Conservation (phyloP, 1,140 invertebrate genomes). For the Drosophila sproati region DNA sequence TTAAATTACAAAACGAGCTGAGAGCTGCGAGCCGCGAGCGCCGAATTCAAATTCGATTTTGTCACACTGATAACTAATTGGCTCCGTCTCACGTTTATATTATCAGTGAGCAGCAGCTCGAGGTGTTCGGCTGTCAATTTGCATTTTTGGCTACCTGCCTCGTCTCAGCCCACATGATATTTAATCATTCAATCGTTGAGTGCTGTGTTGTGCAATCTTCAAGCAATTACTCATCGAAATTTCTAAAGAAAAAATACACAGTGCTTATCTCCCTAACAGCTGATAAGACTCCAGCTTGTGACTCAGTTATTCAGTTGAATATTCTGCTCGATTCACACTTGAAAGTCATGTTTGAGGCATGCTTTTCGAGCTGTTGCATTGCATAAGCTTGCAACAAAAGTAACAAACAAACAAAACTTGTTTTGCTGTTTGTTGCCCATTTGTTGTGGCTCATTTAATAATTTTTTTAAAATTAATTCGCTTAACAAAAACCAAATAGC, state of each 20-base stretch:
- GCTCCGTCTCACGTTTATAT: constrained; percentile 65
- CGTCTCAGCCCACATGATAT: neutral
- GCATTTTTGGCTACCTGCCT: constrained; percentile 48
- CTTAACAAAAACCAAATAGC: constrained; percentile 44
- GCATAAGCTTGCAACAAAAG: constrained; percentile 39
- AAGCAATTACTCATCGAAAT: constrained; percentile 41
- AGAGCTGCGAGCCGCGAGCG: neutral
- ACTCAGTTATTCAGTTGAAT: constrained; percentile 33
- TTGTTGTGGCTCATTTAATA: constrained; percentile 53
- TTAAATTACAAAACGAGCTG: constrained; percentile 69
- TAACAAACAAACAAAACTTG: constrained; percentile 46
- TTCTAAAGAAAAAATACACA: constrained; percentile 31
- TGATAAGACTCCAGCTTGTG: constrained; percentile 43
- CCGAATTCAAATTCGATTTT: constrained; percentile 54
- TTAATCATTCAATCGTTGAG: neutral
- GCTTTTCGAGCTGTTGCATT: constrained; percentile 16
- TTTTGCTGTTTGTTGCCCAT: constrained; percentile 43
- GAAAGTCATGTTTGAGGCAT: constrained; percentile 3
- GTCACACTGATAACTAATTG: constrained; percentile 77
- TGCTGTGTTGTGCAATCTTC: neutral
- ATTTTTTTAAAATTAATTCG: constrained; percentile 54
- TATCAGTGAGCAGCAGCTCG: constrained; percentile 37
- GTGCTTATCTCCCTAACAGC: constrained; percentile 32
- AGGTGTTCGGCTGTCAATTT: constrained; percentile 47
- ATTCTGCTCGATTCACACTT: constrained; percentile 32